phyloP scores from a whole-genome alignment of 1,140 invertebrate genomes.

The Drosophila lacertosa region DNA sequence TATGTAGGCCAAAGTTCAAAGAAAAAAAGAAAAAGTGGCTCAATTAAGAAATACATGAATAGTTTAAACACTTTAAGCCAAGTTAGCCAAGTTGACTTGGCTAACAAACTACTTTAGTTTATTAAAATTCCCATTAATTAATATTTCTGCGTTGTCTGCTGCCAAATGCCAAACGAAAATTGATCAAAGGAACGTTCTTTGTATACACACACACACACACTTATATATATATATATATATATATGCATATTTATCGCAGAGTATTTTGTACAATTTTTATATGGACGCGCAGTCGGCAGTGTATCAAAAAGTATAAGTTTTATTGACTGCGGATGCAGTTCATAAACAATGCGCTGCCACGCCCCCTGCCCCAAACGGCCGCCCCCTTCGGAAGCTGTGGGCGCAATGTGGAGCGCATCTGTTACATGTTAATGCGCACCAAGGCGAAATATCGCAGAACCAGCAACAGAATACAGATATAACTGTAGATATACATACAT shows the following conservation, averaged over 20 bases:
- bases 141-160: neutral
- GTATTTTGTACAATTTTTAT: constrained; percentile 23
- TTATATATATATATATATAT: too few relatives aligned
- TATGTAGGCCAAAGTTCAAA: too few relatives aligned
- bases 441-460: constrained; percentile 56
- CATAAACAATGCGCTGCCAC: constrained; percentile 65
- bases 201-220: too few relatives aligned
- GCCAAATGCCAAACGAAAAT: constrained; percentile 23
- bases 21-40: too few relatives aligned
- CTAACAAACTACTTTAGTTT: neutral
- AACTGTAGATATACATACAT: constrained; percentile 27
- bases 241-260: constrained; percentile 8
- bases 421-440: constrained; percentile 73
- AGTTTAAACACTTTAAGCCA: too few relatives aligned
- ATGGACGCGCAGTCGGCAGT: constrained; percentile 37
- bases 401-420: constrained; percentile 79
- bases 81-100: too few relatives aligned
- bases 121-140: constrained; percentile 11
- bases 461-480: constrained; percentile 35
- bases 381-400: constrained; percentile 19
- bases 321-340: constrained; percentile 81
- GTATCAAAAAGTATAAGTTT: constrained; percentile 80
- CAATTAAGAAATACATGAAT: too few relatives aligned
- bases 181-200: constrained; percentile 60
- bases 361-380: constrained; percentile 17